Evolutionary conservation across 2,113 vertebrate species (phyloP), one percentile per base, ranked within the genome.

Genomic region (Tylochromis polylepis): DNA sequence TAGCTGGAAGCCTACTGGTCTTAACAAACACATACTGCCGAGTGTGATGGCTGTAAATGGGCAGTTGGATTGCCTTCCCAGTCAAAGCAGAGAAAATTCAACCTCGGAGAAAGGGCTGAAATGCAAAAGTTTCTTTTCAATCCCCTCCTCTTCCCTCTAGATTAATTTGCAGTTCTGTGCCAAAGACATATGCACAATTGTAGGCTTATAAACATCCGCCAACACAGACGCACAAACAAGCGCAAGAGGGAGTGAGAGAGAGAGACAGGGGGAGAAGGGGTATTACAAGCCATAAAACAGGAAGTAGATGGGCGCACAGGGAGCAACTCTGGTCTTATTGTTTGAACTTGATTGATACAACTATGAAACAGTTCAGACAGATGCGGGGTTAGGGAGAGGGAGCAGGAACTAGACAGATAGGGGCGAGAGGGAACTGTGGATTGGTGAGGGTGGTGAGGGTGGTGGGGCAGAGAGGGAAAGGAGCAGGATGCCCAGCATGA

Each of bases 261-360:
- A 14, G 22, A 67, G n/a, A 57, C 55, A 59, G 65, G 31, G 36
- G 34, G 56, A 22, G 79, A 82, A 58, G 82, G 83, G 77, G 83
- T 46, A 93, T 93, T 91, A 93, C 88, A 88, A 93, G 89, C 91
- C 89, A 94, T 95, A 94, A 95, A 95, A 55, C 85, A 91, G 92
- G 91, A 93, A 87, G 88, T 91, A 91, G 94, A 95, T 95, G 92
- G 90, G 92, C 90, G 93, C 91, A 84, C 87, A 86, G 95, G 94
- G 95, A 95, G 62, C 90, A 87, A 91, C 94, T 94, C 58, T n/a
- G 36, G 80, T 87, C 94, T 94, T 93, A 94, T 94, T 92, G 92
- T 95, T 94, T 90, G 91, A 95, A 90, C 90, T 90, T 95, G 95
- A 95, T 95, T 95, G 94, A 95, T 95, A 94, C 85, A 88, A 93